These are phyloP conservation scores for Onchidella celtica DNA, from an alignment of 2,888 invertebrate genomes.

Conservation along the genomic window DNA sequence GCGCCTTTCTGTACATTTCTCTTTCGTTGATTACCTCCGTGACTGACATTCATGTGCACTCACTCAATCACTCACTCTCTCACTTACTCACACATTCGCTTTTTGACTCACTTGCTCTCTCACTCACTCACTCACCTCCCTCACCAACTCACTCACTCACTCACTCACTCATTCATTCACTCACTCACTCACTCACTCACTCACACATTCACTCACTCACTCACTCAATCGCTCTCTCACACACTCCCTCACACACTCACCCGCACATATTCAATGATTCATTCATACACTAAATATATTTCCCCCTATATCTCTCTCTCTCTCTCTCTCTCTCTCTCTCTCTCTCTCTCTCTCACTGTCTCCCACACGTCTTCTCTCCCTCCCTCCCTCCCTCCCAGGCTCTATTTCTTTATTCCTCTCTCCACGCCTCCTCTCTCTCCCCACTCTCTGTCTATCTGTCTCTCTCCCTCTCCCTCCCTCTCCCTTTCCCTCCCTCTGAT, in stretches of 20 bases:
- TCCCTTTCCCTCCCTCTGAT: too few relatives aligned
- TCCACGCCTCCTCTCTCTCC: too few relatives aligned
- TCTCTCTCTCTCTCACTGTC: neutral
- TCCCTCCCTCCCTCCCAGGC: neutral
- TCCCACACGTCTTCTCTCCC: neutral
- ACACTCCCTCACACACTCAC: neutral
- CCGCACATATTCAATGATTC: neutral
- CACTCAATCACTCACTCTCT: neutral
- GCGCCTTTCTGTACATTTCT: neutral
- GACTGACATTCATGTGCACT: neutral
- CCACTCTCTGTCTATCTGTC: neutral
- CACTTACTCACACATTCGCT: neutral
- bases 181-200: neutral
- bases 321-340: neutral
- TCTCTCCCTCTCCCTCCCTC: neutral
- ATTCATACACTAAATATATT: neutral
- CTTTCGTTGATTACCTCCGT: conserved; percentile 16
- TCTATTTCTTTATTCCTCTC: neutral
- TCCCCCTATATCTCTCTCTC: too few relatives aligned
- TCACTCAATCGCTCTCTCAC: neutral
- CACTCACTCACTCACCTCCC: neutral
- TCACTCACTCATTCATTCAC: neutral
- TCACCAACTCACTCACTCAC: neutral
- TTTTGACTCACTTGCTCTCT: neutral
- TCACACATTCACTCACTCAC: neutral